Evolutionary conservation across 2,888 invertebrate species (phyloP).

Genomic region (Aphodius granarius): DNA sequence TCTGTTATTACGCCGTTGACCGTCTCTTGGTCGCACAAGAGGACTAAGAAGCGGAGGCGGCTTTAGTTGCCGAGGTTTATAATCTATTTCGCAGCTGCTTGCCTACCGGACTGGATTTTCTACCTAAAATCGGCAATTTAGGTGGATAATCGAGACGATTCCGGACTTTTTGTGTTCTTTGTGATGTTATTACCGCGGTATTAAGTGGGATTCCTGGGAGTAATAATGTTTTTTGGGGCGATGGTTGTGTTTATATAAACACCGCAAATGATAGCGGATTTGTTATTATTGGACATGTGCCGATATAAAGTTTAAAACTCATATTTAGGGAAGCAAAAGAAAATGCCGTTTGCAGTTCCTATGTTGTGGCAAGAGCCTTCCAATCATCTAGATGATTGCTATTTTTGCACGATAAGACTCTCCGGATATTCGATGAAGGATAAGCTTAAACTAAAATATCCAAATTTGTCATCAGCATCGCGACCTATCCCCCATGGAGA

Average conservation of each 20-base stretch:
- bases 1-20: conserved; percentile 51
- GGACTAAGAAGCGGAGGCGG: conserved; percentile 33
- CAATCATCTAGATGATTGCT: too few relatives aligned
- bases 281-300: neutral
- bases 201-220: neutral
- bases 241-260: neutral
- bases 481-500: too few relatives aligned
- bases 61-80: conserved; percentile 38
- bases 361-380: too few relatives aligned
- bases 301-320: neutral
- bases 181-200: neutral
- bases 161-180: neutral
- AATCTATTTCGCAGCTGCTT: conserved; percentile 9
- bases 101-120: neutral
- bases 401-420: too few relatives aligned
- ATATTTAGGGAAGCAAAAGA: too few relatives aligned
- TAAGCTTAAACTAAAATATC: too few relatives aligned
- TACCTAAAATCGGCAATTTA: neutral
- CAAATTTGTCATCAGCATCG: too few relatives aligned
- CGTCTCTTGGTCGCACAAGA: conserved; percentile 18
- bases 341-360: too few relatives aligned
- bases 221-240: neutral
- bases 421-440: too few relatives aligned
- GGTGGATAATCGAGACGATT: neutral
- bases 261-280: neutral